Conservation (phyloP, 2,113 vertebrate genomes). For the Oryzias javanicus region DNA sequence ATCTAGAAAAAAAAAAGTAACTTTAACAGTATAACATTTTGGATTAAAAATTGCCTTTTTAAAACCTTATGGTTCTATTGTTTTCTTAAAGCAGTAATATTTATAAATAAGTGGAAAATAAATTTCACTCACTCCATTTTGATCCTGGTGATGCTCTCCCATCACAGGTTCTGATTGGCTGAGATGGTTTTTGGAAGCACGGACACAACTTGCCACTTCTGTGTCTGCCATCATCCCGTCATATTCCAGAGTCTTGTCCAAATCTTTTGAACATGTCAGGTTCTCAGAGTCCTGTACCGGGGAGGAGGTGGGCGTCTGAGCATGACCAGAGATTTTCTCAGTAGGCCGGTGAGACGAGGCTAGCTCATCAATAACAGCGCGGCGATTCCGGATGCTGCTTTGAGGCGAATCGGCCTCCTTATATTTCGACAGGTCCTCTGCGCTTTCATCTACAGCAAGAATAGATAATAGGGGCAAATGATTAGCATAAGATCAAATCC, state of each 20-base stretch:
- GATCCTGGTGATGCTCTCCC: too few species aligned
- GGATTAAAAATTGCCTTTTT: too few species aligned
- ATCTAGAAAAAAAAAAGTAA: too few species aligned
- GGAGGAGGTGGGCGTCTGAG: neutral
- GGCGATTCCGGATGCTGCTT: conserved; percentile 30
- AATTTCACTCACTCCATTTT: too few species aligned
- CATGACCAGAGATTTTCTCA: neutral
- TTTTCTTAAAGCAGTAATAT: too few species aligned
- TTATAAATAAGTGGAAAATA: too few species aligned
- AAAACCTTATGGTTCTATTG: too few species aligned
- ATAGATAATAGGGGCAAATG: neutral
- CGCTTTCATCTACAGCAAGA: conserved; percentile 30
- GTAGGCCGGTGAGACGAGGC: neutral
- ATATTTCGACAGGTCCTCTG: conserved; percentile 13
- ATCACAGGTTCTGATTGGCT: neutral
- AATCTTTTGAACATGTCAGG: neutral
- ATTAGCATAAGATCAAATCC: too few species aligned
- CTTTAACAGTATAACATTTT: too few species aligned
- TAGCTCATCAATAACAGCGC: conserved; percentile 4
- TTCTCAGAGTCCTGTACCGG: neutral
- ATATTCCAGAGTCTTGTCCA: neutral
- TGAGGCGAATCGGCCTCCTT: conserved; percentile 6
- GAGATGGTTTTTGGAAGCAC: too few species aligned
- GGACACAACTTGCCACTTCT: neutral
- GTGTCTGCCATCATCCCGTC: neutral